Base-by-base conservation (phyloP, 2,113 vertebrate genomes). In the Eptesicus fuscus region DNA sequence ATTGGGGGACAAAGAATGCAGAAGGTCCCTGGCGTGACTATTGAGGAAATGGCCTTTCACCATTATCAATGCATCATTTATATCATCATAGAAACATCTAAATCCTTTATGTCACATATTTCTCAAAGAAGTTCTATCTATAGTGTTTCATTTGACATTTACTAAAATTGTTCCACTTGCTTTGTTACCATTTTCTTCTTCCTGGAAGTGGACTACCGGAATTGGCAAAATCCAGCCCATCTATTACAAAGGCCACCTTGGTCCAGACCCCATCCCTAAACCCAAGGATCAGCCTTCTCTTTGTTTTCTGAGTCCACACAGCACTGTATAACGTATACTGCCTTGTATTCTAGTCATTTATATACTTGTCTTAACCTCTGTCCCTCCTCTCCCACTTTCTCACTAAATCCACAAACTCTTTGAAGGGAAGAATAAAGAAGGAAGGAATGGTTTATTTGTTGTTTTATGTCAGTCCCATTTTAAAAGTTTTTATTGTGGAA, bases 181-280 rank as follows among this genome's bases (percentile, higher is more conserved):
- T 90, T 96, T 47, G 59, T 88, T 63, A 53, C 77, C 49, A 70
- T 92, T 83, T 94, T 84, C 61, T 51, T 9, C 37, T 91, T 88
- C 59, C 79, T 70, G 44, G 37, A 84, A 95, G 25, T 80, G 40
- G 40, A 25, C 59, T 65, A 85, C 67, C n/a, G 69, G 77, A 93
- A 78, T 69, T 40, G 89, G 47, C 14, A 84, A 90, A 83, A 83
- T 73, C 44, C 32, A 37, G 22, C 1, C 79, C 71, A 73, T 69
- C 22, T 40, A 85, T 32, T 59, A 71, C 20, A 90, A 96, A 95
- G 49, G 32, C 44, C n/a, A 65, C 28, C 37, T 42, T 76, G 80
- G 18, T 69, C 37, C 32, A 77, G 9, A 74, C 59, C 9, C 13
- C 4, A 25, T 20, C 65, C 35, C 42, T 63, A 53, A 69, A 32